Evolutionary conservation across 2,888 invertebrate species (phyloP).

Genomic region (Caenorhabditis doughertyi): DNA sequence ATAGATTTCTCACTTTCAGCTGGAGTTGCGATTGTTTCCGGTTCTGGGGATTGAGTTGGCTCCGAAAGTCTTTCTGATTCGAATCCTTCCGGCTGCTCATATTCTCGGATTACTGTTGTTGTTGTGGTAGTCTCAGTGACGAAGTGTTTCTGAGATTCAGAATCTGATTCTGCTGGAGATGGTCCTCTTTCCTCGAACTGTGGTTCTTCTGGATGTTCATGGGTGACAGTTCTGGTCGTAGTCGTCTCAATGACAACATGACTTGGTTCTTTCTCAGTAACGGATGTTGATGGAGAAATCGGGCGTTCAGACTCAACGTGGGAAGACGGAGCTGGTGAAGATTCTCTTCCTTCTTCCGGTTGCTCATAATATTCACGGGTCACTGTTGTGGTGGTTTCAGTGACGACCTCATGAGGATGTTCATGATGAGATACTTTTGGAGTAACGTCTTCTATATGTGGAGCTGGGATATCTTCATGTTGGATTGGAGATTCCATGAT

Average conservation of each 20-base stretch:
- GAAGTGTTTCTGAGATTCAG: neutral
- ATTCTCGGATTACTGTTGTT: constrained; percentile 34
- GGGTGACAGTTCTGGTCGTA: constrained; percentile 23
- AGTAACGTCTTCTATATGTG: constrained; percentile 40
- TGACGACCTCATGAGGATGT: constrained; percentile 20
- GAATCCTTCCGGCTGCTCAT: constrained; percentile 10
- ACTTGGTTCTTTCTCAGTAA: constrained; percentile 2
- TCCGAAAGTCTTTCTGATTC: constrained; percentile 32
- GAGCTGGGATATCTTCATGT: constrained; percentile 41
- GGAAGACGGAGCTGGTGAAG: neutral
- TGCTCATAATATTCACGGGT: constrained; percentile 32
- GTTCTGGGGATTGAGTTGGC: constrained; percentile 29
- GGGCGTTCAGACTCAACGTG: constrained; percentile 9
- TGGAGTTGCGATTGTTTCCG: constrained; percentile 18
- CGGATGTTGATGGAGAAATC: constrained; percentile 3
- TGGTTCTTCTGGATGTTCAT: constrained; percentile 16
- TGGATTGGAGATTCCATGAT: constrained; percentile 52
- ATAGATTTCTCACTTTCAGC: constrained; percentile 11
- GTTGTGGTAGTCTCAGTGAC: constrained; percentile 8
- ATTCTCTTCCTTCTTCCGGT: neutral
- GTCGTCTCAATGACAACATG: constrained; percentile 22
- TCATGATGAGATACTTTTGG: constrained; percentile 29
- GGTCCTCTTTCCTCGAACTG: constrained; percentile 3
- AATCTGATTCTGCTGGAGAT: neutral
- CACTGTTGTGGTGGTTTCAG: constrained; percentile 26